phyloP scores from a whole-genome alignment of 1,140 invertebrate genomes.

The Drosophila takahashii region DNA sequence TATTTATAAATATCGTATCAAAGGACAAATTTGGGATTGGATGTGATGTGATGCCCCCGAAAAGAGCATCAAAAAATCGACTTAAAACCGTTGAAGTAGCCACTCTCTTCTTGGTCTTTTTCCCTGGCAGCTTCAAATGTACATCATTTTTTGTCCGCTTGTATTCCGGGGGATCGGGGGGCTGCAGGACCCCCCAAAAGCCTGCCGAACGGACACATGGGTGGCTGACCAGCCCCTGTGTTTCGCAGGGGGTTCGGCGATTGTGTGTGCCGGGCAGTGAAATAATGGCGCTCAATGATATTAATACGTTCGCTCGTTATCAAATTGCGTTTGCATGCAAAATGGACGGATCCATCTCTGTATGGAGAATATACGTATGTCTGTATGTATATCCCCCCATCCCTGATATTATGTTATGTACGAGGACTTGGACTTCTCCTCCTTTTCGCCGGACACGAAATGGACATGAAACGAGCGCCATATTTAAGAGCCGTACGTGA shows the following conservation, averaged over 20 bases:
- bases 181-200: neutral
- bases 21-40: no score
- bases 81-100: neutral
- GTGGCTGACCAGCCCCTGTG: neutral
- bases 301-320: conserved; percentile 84
- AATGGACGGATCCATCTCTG: conserved; percentile 67
- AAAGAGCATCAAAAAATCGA: neutral
- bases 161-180: neutral
- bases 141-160: conserved; percentile 59
- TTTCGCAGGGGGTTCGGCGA: conserved; percentile 6
- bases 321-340: conserved; percentile 82
- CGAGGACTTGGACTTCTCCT: conserved; percentile 13
- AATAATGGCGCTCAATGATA: conserved; percentile 81
- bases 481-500: conserved; percentile 76
- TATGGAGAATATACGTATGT: neutral
- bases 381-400: neutral
- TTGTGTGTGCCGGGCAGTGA: conserved; percentile 39
- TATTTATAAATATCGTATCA: no score
- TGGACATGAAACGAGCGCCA: conserved; percentile 76
- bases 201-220: conserved; percentile 1
- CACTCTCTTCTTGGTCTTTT: conserved; percentile 6
- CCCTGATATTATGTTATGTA: conserved; percentile 54
- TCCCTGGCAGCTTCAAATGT: conserved; percentile 48
- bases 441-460: conserved; percentile 63
- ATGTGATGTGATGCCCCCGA: neutral